These are phyloP conservation scores for Silurus meridionalis DNA, from an alignment of 2,113 vertebrate genomes.

Conservation along the genomic window DNA sequence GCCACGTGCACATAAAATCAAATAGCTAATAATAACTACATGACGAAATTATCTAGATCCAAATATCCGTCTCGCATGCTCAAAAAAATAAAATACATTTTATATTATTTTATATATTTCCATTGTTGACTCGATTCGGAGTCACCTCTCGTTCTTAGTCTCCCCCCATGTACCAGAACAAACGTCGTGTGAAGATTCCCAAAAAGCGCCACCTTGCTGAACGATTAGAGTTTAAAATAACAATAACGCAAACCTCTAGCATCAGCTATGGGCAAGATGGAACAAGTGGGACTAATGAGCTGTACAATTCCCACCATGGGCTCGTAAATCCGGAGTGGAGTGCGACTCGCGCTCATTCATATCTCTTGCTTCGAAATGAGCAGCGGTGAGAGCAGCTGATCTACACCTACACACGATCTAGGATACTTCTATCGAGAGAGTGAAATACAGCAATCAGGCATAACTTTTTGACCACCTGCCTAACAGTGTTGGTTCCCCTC, in stretches of 20 bases:
- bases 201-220: neutral
- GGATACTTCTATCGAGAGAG: neutral
- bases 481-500: no score
- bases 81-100: no score
- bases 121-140: no score
- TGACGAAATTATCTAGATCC: neutral
- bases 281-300: constrained; percentile 31
- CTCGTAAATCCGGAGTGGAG: constrained; percentile 39
- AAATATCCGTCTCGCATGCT: neutral
- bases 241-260: constrained; percentile 5
- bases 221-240: constrained; percentile 27
- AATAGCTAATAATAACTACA: neutral
- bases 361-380: constrained; percentile 2
- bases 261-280: constrained; percentile 3
- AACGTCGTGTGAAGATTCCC: neutral
- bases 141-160: neutral
- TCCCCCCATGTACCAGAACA: neutral
- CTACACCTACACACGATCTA: neutral
- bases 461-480: no score
- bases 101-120: no score
- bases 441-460: neutral
- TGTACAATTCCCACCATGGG: constrained; percentile 43
- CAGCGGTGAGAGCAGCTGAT: constrained; percentile 1
- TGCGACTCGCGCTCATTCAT: constrained; percentile 33
- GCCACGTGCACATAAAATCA: neutral